Evolutionary conservation across 2,888 invertebrate species (phyloP), one percentile per base, ranked within the genome.

Genomic region (Amphipoea lucens): DNA sequence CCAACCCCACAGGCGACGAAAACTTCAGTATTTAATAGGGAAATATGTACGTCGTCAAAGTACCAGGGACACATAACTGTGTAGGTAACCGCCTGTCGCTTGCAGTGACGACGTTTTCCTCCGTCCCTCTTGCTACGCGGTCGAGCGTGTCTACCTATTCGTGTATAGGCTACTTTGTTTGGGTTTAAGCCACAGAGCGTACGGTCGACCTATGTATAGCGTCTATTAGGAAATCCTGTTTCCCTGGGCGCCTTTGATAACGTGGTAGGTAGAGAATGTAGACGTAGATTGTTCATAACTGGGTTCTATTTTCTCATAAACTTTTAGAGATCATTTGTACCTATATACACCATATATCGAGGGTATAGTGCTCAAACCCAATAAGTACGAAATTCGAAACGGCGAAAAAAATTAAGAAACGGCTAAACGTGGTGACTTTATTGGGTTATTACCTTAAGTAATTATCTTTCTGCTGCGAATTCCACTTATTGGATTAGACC

Each of bases 41-140:
- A 67, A 67, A 71, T 14, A 68, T 57, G 54, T 74, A 68, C 63
- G 54, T 74, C 4, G 23, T 17, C n/a, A 40, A 68, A 45, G 66
- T 75, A 70, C 84, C 40, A 74, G 84, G 74, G 12, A 7, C 4
- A 54, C 79, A 86, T 82, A 67, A 65, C 20, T 69, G 23, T 60
- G 84, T 48, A 75, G 67, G 79, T 86, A 65, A 29, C 42, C 45
- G 84, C 84, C 76, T 87, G 85, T 85, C 88, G 62, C 71, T 72
- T 57, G 81, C 88, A 80, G 68, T 65, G 65, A 70, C 51, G 63
- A 76, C 74, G n/a, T 66, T 76, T 68, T 66, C 74, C 85, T 72
- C 66, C 67, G 45, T 68, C 45, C 74, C 57, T 29, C 51, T 54
- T 3, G 29, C 74, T 11, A 51, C 29, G 71, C 71, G 74, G 85